Evolutionary conservation across 2,888 invertebrate species (phyloP).

Genomic region (Buathra laborator): DNA sequence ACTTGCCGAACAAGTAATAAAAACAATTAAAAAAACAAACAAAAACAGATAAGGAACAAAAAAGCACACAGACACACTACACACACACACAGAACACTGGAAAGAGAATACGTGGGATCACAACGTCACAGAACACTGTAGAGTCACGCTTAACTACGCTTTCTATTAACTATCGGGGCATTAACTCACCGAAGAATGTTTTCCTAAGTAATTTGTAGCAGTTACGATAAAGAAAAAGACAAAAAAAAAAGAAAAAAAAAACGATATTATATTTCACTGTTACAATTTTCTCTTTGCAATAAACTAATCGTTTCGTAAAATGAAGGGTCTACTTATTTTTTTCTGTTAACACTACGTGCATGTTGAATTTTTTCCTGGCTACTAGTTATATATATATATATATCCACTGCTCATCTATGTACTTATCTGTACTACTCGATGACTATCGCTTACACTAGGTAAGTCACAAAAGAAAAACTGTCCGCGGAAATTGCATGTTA

Average conservation of each 20-base stretch:
- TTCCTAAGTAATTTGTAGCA: constrained; percentile 48
- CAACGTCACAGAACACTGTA: constrained; percentile 37
- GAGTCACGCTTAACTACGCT: constrained; percentile 64
- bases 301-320: constrained; percentile 70
- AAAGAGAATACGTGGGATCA: constrained; percentile 41
- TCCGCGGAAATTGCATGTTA: constrained; percentile 46
- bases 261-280: constrained; percentile 67
- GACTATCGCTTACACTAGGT: constrained; percentile 69
- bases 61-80: background rate
- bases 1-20: constrained; percentile 49
- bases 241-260: constrained; percentile 12
- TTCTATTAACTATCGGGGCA: constrained; percentile 56
- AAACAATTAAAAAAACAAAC: constrained; percentile 10
- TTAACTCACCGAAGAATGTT: constrained; percentile 59
- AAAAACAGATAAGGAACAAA: constrained; percentile 4
- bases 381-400: constrained; percentile 41
- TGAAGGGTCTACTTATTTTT: constrained; percentile 72
- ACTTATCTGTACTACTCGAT: constrained; percentile 64
- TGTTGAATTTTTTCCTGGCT: constrained; percentile 66
- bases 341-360: constrained; percentile 71
- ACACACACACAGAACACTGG: constrained; percentile 3
- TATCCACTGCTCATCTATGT: constrained; percentile 60
- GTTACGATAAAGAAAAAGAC: constrained; percentile 26
- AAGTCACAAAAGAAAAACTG: constrained; percentile 48
- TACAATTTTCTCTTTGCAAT: constrained; percentile 70